Evolutionary conservation across 1,140 invertebrate genomes (phyloP), one percentile per base, ranked within the genome.

Genomic region (Cherax quadricarinatus): DNA sequence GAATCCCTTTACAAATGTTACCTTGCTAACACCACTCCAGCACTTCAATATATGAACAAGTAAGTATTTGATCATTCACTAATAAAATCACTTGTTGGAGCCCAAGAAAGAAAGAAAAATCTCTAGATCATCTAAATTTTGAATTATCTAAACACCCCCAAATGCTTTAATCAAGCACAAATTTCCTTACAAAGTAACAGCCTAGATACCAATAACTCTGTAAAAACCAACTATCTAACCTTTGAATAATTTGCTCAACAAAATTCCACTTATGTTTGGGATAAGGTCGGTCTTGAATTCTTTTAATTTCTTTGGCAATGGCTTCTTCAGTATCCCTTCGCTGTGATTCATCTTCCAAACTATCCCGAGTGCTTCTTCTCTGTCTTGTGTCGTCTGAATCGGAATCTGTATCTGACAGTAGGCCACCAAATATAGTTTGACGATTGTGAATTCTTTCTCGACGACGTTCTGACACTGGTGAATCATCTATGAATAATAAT

Each of bases 261-360:
- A 91, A 91, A 87, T 91, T 91, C 90, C 90, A 91, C 48, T 91
- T 49, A 53, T 91, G 90, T 70, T 82, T 91, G 5, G 90, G 90
- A 51, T 91, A 86, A 3, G 90, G 90, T 48, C 84, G 83, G 12
- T 91, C 84, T 57, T 82, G 86, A 66, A 91, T 91, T 80, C 90
- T 91, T 62, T 62, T 86, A 53, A 91, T 78, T 70, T 91, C 90
- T 80, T 80, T 81, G 41, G 53, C 85, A 70, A 91, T 87, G 5
- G 90, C 90, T 51, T 86, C 90, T 66, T 91, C 90, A 53, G 79
- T 66, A 18, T 80, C 78, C 82, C 51, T 86, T 53, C 85, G 41
- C 18, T 80, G 70, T 21, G 84, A 48, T 53, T 91, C 90, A 81
- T 91, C 85, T 84, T 91, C 90, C 48, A 79, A 24, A 24, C 41